Percentiles rank a stretch among this genome's conserved stretches.
phyloP scores from a whole-genome alignment of 2,797 vertebrate genomes.

The Scolopax bukidnonensis region DNA sequence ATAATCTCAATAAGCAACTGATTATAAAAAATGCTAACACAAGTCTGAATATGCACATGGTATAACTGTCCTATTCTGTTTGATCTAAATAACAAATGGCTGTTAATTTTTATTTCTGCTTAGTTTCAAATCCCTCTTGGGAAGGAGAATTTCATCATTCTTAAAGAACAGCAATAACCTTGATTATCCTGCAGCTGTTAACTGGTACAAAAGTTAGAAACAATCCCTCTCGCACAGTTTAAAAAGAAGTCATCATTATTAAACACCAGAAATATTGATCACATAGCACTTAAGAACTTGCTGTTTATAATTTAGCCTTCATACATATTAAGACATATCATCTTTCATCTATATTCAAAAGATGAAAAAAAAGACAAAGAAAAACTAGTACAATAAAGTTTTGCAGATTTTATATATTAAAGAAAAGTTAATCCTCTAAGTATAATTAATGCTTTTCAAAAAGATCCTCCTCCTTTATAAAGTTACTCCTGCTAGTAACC shows the following conservation, averaged over 20 bases:
- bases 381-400: conserved; percentile 17
- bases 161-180: neutral
- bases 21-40: neutral
- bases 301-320: neutral
- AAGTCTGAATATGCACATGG: neutral
- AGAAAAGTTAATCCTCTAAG: neutral
- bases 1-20: neutral
- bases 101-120: neutral
- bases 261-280: neutral
- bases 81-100: neutral
- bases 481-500: neutral
- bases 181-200: neutral
- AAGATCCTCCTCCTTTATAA: neutral
- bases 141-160: neutral
- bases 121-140: neutral
- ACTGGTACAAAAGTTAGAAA: neutral
- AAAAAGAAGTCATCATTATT: neutral
- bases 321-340: neutral
- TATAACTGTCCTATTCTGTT: neutral
- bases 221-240: neutral
- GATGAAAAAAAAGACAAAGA: neutral
- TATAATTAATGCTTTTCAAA: neutral
- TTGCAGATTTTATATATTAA: neutral
- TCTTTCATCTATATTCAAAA: neutral
- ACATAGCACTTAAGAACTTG: neutral